Evolutionary conservation across 2,113 vertebrate genomes (phyloP).

Genomic region (Carettochelys insculpta): DNA sequence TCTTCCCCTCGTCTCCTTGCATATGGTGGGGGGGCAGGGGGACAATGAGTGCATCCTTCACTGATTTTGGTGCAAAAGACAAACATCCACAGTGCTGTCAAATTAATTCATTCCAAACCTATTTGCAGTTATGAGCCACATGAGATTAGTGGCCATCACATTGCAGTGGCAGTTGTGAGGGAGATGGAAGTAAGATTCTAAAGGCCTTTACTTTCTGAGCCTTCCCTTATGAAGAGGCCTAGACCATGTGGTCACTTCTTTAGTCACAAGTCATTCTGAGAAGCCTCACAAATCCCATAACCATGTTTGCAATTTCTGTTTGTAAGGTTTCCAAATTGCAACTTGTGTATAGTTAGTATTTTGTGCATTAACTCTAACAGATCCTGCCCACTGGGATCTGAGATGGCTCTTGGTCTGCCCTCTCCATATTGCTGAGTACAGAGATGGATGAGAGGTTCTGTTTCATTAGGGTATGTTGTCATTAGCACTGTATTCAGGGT

Average conservation of each 20-base stretch:
- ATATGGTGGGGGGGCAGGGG: too few species aligned
- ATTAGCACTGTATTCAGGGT: not conserved
- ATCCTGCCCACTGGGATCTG: not conserved
- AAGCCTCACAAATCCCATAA: not conserved
- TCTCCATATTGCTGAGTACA: not conserved
- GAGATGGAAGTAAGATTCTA: not conserved
- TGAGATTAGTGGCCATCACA: conserved; percentile 9
- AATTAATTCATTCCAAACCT: conserved; percentile 57
- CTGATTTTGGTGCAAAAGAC: conserved; percentile 57
- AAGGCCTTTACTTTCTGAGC: not conserved
- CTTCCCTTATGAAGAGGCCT: not conserved
- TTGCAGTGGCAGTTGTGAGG: not conserved
- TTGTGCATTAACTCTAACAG: not conserved
- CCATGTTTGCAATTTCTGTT: not conserved
- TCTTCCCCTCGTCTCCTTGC: not conserved
- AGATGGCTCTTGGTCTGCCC: not conserved
- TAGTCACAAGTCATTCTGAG: not conserved
- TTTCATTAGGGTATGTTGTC: not conserved
- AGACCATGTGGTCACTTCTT: accelerated
- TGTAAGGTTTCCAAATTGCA: not conserved
- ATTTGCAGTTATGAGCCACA: conserved; percentile 37
- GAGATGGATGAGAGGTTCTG: not conserved
- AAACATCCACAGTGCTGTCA: not conserved
- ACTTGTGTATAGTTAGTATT: accelerated
- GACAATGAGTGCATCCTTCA: conserved; percentile 50